Conservation (phyloP, 2,113 vertebrate species). For the Rhinogobius similis region DNA sequence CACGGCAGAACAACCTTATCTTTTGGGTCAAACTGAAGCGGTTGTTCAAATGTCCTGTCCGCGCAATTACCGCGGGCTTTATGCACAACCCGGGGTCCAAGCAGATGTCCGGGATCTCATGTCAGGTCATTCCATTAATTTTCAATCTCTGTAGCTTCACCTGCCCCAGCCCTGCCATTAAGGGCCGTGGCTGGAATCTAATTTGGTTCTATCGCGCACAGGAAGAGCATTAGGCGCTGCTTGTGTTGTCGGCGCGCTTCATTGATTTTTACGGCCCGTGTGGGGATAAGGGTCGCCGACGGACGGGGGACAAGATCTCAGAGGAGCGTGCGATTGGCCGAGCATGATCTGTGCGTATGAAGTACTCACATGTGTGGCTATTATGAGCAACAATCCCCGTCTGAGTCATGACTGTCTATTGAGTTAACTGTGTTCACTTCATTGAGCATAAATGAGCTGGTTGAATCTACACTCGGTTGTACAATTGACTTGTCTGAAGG, state of each 20-base stretch:
- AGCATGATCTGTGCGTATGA: slow-evolving; percentile 39
- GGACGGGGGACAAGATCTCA: slow-evolving; percentile 61
- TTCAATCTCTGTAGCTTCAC: slow-evolving; percentile 74
- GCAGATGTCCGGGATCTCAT: slow-evolving; percentile 77
- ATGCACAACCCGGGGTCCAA: slow-evolving; percentile 64
- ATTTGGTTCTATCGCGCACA: slow-evolving; percentile 78
- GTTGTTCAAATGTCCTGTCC: slow-evolving; percentile 22
- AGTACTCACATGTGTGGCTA: slow-evolving; percentile 2
- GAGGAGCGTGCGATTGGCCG: slow-evolving; percentile 33
- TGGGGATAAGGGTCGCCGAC: slow-evolving; percentile 41
- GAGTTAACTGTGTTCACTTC: slow-evolving; percentile 26
- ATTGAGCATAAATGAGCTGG: neutral
- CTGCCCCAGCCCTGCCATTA: slow-evolving; percentile 76
- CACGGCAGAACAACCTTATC: slow-evolving; percentile 14
- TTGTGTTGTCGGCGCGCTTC: slow-evolving; percentile 75
- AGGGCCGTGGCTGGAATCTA: slow-evolving; percentile 76
- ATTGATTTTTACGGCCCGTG: slow-evolving; percentile 73
- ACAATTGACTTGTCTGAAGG: slow-evolving; percentile 11
- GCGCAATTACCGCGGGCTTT: slow-evolving; percentile 42
- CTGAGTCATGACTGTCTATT: slow-evolving; percentile 4
- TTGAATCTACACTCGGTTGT: neutral
- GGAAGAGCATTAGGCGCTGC: slow-evolving; percentile 75
- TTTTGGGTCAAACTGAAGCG: slow-evolving; percentile 26
- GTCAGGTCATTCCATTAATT: slow-evolving; percentile 82
- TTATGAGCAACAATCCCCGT: too few relatives aligned